Percentiles rank a stretch among this genome's conserved stretches.
phyloP scores from a whole-genome alignment of 1,140 invertebrate genomes.

The Brachionus angularis region DNA sequence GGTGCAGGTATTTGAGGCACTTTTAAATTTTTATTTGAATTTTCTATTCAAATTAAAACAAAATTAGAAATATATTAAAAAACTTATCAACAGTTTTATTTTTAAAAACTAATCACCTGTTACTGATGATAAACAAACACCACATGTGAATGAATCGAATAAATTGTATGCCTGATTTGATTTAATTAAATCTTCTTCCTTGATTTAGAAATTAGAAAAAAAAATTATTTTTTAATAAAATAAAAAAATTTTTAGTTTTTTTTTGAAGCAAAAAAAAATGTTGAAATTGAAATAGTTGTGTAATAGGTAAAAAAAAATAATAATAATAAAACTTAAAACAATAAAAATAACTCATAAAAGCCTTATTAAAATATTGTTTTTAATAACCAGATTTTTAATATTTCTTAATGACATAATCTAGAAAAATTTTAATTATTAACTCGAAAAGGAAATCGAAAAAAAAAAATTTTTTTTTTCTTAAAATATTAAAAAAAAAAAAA shows the following conservation, averaged over 20 bases:
- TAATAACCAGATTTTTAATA: too few species aligned
- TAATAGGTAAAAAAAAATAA: background rate
- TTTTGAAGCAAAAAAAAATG: background rate
- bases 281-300: background rate
- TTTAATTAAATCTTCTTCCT: constrained; percentile 32
- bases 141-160: constrained; percentile 17
- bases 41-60: background rate
- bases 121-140: background rate
- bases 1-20: constrained; percentile 5
- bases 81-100: too few species aligned
- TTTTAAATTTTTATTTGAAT: constrained; percentile 24
- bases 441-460: too few species aligned
- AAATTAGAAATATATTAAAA: background rate
- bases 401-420: too few species aligned
- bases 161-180: constrained; percentile 10
- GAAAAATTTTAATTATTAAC: too few species aligned
- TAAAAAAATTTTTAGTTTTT: background rate
- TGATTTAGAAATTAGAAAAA: background rate
- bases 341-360: background rate
- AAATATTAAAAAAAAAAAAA: too few species aligned
- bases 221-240: background rate
- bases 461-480: too few species aligned
- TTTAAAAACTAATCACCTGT: too few species aligned
- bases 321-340: background rate
- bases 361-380: too few species aligned